Evolutionary conservation across 2,797 vertebrate species (phyloP), one percentile per base, ranked within the genome.

Genomic region (Craterocephalus amniculus): DNA sequence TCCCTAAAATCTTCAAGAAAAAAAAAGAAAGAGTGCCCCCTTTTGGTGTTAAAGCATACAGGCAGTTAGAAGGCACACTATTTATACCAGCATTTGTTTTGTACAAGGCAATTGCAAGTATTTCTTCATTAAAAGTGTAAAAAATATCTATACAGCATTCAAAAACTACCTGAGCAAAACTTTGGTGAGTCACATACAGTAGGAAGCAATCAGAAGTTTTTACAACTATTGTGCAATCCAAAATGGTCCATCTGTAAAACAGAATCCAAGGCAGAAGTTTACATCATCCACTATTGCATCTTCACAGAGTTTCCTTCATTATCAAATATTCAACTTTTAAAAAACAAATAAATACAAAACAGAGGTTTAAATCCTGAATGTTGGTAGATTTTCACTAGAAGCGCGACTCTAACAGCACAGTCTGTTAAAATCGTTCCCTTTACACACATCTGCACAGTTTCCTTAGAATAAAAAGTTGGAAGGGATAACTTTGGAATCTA

Each of bases 141-240:
- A 73, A 77, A 79, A 87, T 60, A 78, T 27, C 22, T 58, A 59
- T 64, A 80, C 74, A 87, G 57, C 70, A 83, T 79, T 45, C 36
- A 75, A 73, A 54, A 76, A 38, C 78, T 81, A 88, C 92, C 91
- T 93, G 91, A 91, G 91, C 22, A 73, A 62, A 79, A 80, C 24
- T 73, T 64, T 71, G 60, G 3, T 79, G 24, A 73, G 26, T 63
- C 55, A 67, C 38, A 66, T 63, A 79, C 79, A 90, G 80, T 81
- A 82, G 73, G 43, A 76, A 67, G 78, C 43, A 72, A 73, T 58
- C 35, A 59, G 10, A 68, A 65, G 62, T n/a, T 35, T 31, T 45
- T 27, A 60, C 40, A 70, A 72, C 16, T 63, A 31, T 18, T 24
- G 27, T 69, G 26, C 31, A 54, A 65, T 61, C 57, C 4, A 79